These are phyloP conservation scores for Saccostrea glomerata DNA, from an alignment of 1,140 invertebrate species.

Conservation along the genomic window DNA sequence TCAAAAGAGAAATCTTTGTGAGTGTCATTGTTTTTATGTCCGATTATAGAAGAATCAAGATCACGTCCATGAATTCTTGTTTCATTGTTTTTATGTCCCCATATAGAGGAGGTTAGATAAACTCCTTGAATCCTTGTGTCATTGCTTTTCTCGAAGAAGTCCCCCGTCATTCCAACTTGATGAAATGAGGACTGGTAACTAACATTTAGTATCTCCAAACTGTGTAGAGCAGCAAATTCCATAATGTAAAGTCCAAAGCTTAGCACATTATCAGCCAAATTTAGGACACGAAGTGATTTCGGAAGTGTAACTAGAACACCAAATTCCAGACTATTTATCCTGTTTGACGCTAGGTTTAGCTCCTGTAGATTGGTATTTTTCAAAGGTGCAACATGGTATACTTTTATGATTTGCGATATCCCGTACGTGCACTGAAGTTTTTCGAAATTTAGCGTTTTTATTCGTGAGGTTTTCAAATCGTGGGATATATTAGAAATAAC, in stretches of 20 bases:
- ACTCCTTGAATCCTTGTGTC: neutral
- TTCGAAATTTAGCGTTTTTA: neutral
- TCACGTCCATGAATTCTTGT: too few relatives aligned
- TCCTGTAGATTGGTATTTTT: neutral
- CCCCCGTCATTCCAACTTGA: neutral
- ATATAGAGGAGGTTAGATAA: neutral
- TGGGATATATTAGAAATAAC: neutral
- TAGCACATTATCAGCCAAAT: neutral
- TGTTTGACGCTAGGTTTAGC: neutral
- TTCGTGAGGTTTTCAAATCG: neutral
- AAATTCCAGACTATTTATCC: neutral
- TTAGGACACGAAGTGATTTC: neutral
- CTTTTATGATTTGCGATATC: neutral
- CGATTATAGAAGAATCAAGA: too few relatives aligned
- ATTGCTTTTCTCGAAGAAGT: neutral
- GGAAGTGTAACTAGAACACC: neutral
- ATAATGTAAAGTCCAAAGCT: conserved; percentile 11
- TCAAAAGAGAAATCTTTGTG: neutral
- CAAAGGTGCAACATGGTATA: neutral
- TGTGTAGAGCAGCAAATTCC: neutral
- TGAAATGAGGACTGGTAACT: neutral
- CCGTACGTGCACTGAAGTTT: neutral
- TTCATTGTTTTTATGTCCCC: too few relatives aligned
- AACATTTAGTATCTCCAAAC: neutral
- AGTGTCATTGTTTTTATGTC: neutral